Evolutionary conservation across 2,113 vertebrate species (phyloP).

Genomic region (Mustela lutreola): DNA sequence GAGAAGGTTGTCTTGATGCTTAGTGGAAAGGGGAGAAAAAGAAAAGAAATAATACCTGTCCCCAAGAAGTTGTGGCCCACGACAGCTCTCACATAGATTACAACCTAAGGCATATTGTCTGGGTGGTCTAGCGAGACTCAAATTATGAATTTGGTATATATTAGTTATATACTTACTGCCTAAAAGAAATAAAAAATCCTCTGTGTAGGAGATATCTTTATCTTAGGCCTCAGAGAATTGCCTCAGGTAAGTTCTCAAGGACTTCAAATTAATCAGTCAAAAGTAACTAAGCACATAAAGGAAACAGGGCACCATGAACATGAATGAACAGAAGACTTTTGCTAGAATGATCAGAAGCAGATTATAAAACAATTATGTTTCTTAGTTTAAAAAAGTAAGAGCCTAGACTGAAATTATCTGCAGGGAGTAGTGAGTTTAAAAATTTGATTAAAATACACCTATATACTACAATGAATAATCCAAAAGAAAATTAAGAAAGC

Average conservation of each 20-base stretch:
- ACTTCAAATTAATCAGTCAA: not conserved
- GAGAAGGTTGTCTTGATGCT: not conserved
- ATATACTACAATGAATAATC: not conserved
- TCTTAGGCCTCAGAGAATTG: not conserved
- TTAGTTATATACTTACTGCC: not conserved
- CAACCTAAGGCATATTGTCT: not conserved
- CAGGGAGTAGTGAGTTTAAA: not conserved
- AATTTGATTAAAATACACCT: not conserved
- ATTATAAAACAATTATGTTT: not conserved
- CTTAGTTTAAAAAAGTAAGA: not conserved
- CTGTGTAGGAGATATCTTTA: not conserved
- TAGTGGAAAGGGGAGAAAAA: not conserved
- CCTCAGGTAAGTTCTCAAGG: not conserved
- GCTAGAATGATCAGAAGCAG: not conserved
- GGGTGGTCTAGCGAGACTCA: not conserved
- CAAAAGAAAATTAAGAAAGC: conserved; percentile 13
- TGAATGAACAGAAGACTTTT: not conserved
- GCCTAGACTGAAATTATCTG: not conserved
- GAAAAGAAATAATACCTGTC: not conserved
- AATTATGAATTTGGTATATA: not conserved
- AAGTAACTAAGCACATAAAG: not conserved
- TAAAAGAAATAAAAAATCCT: not conserved
- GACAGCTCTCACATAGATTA: not conserved
- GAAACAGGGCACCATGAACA: not conserved
- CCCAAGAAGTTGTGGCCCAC: not conserved